phyloP scores from a whole-genome alignment of 2,888 invertebrate species.

The Acronicta psi region DNA sequence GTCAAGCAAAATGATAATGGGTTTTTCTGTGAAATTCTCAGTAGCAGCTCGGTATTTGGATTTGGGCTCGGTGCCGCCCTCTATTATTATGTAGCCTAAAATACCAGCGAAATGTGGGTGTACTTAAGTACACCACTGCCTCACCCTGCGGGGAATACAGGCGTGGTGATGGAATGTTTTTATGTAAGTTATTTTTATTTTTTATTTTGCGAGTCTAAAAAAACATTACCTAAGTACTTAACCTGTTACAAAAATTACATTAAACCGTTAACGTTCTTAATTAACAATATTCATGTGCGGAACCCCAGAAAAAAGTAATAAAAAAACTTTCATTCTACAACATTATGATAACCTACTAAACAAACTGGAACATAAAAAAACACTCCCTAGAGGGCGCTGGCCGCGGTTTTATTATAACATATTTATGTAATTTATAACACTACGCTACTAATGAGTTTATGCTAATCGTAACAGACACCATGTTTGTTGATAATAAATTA shows the following conservation, averaged over 20 bases:
- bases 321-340: constrained; percentile 35
- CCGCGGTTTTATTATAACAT: constrained; percentile 79
- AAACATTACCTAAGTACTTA: neutral
- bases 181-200: too few relatives aligned
- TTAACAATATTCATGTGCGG: neutral
- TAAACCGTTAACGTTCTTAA: neutral
- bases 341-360: constrained; percentile 55
- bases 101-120: too few relatives aligned
- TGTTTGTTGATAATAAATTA: constrained; percentile 57
- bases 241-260: neutral
- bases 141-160: too few relatives aligned
- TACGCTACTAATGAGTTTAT: constrained; percentile 77
- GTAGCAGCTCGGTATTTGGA: too few relatives aligned
- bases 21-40: too few relatives aligned
- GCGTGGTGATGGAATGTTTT: too few relatives aligned
- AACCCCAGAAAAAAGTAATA: constrained; percentile 28
- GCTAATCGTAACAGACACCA: constrained; percentile 79
- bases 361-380: constrained; percentile 57
- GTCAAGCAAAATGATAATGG: too few relatives aligned
- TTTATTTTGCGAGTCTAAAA: too few relatives aligned
- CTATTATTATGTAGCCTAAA: too few relatives aligned
- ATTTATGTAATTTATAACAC: constrained; percentile 82
- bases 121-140: too few relatives aligned
- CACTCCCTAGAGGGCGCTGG: constrained; percentile 73
- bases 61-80: too few relatives aligned